phyloP scores from a whole-genome alignment of 2,797 vertebrate species.

The Tiaroga cobitis region DNA sequence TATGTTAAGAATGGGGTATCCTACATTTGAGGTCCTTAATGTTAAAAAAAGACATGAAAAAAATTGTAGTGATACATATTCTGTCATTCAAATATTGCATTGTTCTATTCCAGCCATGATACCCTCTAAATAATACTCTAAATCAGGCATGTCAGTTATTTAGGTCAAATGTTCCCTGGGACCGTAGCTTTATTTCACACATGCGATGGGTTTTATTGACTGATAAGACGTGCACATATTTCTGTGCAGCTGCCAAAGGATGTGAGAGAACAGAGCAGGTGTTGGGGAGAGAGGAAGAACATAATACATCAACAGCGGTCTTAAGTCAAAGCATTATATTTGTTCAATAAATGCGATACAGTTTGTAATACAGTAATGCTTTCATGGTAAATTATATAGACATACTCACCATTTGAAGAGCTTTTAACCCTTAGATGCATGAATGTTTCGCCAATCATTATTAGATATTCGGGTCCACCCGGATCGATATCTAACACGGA shows the following conservation, averaged over 20 bases:
- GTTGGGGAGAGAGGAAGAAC: conserved; percentile 1
- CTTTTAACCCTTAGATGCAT: too few relatives aligned
- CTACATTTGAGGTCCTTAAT: background rate
- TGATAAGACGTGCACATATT: conserved; percentile 36
- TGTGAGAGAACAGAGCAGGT: conserved; percentile 26
- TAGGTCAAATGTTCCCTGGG: conserved; percentile 41
- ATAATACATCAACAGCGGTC: conserved; percentile 16
- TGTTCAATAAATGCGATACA: background rate
- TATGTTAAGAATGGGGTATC: background rate
- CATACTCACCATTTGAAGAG: background rate
- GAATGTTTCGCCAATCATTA: too few relatives aligned
- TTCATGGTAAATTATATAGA: background rate
- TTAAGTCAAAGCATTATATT: background rate
- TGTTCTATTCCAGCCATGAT: background rate
- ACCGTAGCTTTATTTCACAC: conserved; percentile 28
- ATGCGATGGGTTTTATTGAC: conserved; percentile 34
- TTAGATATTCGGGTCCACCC: too few relatives aligned
- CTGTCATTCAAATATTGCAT: background rate
- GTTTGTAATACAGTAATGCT: background rate
- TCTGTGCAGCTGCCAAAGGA: background rate
- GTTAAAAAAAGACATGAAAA: background rate
- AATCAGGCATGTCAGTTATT: conserved; percentile 38
- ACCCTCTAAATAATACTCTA: background rate
- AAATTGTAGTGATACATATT: background rate
- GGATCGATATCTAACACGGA: too few relatives aligned